Conservation (phyloP, 2,888 invertebrate genomes). For the Morinoia aosen region DNA sequence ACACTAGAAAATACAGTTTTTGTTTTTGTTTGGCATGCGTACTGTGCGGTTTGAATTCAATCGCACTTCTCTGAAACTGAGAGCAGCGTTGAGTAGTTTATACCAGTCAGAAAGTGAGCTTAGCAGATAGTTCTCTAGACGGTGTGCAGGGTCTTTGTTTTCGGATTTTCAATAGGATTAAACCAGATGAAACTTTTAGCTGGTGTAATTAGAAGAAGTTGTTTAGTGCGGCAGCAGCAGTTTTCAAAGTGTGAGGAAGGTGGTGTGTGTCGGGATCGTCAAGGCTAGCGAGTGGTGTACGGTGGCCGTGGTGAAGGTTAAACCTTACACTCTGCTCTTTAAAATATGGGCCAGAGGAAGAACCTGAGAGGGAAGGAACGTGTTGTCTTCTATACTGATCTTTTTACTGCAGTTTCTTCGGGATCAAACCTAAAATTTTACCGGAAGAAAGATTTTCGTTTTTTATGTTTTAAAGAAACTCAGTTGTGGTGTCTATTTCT, state of each 20-base stretch:
- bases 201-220: background rate
- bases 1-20: background rate
- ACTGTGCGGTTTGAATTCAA: background rate
- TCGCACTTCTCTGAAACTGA: background rate
- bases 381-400: background rate
- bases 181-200: background rate
- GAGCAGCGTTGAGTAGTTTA: background rate
- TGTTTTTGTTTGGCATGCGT: background rate
- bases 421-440: background rate
- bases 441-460: background rate
- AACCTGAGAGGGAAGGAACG: background rate
- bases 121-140: background rate
- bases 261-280: background rate
- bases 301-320: conserved; percentile 17
- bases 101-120: background rate
- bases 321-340: background rate
- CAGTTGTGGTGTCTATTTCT: background rate
- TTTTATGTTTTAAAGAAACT: background rate
- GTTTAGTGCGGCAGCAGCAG: background rate
- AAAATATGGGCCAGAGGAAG: conserved; percentile 4
- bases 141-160: background rate
- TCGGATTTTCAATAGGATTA: background rate
- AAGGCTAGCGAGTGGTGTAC: conserved; percentile 17
- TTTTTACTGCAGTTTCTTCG: background rate
- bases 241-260: background rate